Conservation (phyloP, 2,113 vertebrate genomes). For the Rafetus swinhoei region DNA sequence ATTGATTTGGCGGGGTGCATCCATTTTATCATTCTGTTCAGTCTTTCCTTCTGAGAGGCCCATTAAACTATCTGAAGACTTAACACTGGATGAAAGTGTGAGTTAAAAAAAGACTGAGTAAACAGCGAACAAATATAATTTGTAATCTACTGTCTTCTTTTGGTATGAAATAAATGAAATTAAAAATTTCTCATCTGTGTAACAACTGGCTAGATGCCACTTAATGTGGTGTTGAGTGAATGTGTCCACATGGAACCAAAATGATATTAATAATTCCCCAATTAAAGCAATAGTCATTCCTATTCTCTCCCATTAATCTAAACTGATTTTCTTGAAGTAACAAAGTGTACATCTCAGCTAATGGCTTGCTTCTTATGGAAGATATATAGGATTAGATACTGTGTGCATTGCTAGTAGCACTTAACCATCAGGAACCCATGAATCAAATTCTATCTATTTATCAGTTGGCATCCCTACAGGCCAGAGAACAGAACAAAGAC, state of each 20-base stretch:
- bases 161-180: background rate
- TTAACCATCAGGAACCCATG: background rate
- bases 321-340: background rate
- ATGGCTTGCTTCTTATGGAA: background rate
- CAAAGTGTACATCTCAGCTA: background rate
- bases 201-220: background rate
- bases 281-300: background rate
- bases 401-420: background rate
- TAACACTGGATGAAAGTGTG: background rate
- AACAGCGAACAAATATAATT: background rate
- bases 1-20: background rate
- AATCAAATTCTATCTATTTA: background rate
- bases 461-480: fast-evolving
- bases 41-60: background rate
- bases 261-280: background rate
- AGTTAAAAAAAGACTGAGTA: background rate
- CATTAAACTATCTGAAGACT: background rate
- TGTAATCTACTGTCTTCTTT: background rate
- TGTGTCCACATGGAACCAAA: background rate
- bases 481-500: background rate
- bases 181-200: background rate
- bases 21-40: background rate
- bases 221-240: background rate
- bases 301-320: background rate
- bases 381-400: background rate